Evolutionary conservation across 2,888 invertebrate genomes (phyloP), one percentile per base, ranked within the genome.

Genomic region (Auanema freiburgensis): DNA sequence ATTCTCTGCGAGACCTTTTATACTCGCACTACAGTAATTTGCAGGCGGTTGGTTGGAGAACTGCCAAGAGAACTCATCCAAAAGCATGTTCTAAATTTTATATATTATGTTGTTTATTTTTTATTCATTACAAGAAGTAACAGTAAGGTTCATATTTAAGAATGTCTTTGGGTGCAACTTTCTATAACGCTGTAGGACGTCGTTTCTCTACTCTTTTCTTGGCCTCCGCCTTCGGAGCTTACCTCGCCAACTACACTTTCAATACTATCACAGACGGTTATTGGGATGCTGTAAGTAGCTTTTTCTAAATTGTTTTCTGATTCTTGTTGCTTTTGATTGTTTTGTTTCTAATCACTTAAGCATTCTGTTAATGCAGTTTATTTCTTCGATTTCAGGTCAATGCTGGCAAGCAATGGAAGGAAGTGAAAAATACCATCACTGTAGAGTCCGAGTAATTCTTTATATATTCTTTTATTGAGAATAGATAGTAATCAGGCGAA

Each of bases 371-470:
- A 24, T 21, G 23, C 18, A 14, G 21, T 18, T 51, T 4, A 6
- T 5, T 5, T 52, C 24, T 14, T 23, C 21, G 24, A 55, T 78
- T 76, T 46, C 69, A 80, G 80, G 69, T 67, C 54, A 80, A 80
- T 66, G 63, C 74, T 61, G 79, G 79, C 56, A 80, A 80, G 70
- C 80, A 75, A 68, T 80, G 80, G 80, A 80, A 80, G 69, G 80
- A 80, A 43, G 68, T 80, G 63, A 79, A 80, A 74, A 63, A 66
- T 53, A 63, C 69, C 24, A 49, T 62, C 51, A 42, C 46, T 46
- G 16, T 21, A 21, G 21, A 46, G 16, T 46, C 21, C 52, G 52
- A 52, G 6, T 52, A 52, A n/a, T 6, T 23, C 52, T 24, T n/a
- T 52, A 18, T 33, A 33, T 33, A 33, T 33, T 33, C 33, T 33